Base-by-base conservation (phyloP, 1,140 invertebrate species). In the Drosophila nasuta region DNA sequence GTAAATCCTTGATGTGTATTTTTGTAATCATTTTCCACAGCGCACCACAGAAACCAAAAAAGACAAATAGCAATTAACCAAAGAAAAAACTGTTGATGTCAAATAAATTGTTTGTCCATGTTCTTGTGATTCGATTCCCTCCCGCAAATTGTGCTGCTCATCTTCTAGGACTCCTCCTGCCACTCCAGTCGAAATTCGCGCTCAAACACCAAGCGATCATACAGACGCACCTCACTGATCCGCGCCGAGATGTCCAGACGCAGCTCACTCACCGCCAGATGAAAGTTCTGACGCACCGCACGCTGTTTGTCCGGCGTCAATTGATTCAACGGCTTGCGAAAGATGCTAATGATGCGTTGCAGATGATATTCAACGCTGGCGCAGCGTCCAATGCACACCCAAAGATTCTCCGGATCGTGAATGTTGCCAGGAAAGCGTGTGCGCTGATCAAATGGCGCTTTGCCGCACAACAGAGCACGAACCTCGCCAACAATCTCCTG, bases 391-490 rank as follows among this genome's bases (percentile, higher is more conserved):
- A 92, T 91, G 68, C 91, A 92, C 3, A 92, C 82, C 87, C 83
- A 92, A n/a, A 92, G 60, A 59, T 92, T 92, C 80, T 92, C 91
- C 38, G 91, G 83, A 70, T 91, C 91, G 43, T 82, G 83, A 8
- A 92, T 92, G 76, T 92, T 87, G 51, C 75, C 87, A 5, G 91
- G 91, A 38, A 92, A 92, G 4, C 91, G 83, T 35, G 85, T 91
- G 0, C 85, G 79, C 46, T 87, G 72, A 65, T 86, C 85, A 11
- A 92, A 92, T 2, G 91, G 91, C 17, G 91, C 77, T 43, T 79
- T 77, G 4, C 83, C 75, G 5, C 66, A 80, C 1, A 92, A 52
- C 56, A 92, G 17, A 0, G 79, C 66, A 1, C 81, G 71, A 41
- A 92, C 83, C 60, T 92, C 91, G 28, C 73, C 75, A 7, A 91